Percentiles rank a stretch among this genome's conserved stretches.
phyloP scores from a whole-genome alignment of 2,888 invertebrate species.

The Rhamphomyia laevipes region DNA sequence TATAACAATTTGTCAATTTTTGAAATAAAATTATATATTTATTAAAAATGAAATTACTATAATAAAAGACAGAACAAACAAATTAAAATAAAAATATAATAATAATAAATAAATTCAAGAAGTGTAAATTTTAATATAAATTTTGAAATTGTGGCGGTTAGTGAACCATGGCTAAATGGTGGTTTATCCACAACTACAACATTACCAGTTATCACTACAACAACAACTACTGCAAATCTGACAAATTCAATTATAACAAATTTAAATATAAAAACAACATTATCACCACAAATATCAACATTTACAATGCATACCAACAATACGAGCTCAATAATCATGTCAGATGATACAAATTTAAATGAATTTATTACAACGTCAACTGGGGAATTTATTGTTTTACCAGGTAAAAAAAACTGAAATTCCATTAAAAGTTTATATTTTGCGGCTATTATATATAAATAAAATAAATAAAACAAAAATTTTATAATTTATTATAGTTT shows the following conservation, averaged over 20 bases:
- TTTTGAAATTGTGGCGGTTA: not conserved
- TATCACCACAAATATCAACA: not conserved
- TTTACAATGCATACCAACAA: not conserved
- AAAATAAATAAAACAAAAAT: too few species aligned
- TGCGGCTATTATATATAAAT: too few species aligned
- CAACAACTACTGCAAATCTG: too few species aligned
- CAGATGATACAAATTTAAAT: not conserved
- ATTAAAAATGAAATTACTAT: too few species aligned
- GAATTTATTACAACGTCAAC: not conserved
- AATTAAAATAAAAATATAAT: too few species aligned
- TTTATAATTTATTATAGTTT: too few species aligned
- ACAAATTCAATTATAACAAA: too few species aligned
- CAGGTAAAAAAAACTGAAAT: not conserved
- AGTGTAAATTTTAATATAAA: not conserved
- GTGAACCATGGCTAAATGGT: not conserved
- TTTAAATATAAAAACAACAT: not conserved
- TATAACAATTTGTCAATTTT: too few species aligned
- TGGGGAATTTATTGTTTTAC: not conserved
- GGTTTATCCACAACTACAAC: not conserved
- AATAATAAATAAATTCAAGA: too few species aligned
- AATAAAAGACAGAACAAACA: too few species aligned
- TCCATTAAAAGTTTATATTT: not conserved
- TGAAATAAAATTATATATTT: too few species aligned
- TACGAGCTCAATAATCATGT: not conserved
- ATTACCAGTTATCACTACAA: not conserved